Conservation (phyloP, 1,140 invertebrate genomes). For the Microplitis demolitor region DNA sequence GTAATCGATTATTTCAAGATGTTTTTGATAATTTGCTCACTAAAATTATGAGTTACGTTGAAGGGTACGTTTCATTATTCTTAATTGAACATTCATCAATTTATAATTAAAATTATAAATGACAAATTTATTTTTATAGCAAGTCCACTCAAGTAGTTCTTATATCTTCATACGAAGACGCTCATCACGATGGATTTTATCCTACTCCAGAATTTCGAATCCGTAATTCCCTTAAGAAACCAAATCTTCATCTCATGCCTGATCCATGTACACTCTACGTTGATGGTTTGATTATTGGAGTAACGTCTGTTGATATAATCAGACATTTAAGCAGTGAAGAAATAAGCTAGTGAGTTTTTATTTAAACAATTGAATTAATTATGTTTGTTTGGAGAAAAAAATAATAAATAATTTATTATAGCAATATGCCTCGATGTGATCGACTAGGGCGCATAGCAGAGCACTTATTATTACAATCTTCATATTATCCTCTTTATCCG, state of each 20-base stretch:
- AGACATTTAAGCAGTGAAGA: slow-evolving; percentile 81
- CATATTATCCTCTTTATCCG: slow-evolving; percentile 83
- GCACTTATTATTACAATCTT: slow-evolving; percentile 78
- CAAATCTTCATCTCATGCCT: slow-evolving; percentile 69
- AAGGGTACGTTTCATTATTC: slow-evolving; percentile 52
- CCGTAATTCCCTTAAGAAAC: slow-evolving; percentile 51
- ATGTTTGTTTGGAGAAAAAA: slow-evolving; percentile 8
- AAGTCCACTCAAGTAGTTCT: slow-evolving; percentile 73
- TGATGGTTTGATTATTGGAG: slow-evolving; percentile 75
- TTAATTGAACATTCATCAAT: neutral
- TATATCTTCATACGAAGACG: slow-evolving; percentile 77
- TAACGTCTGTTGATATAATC: slow-evolving; percentile 82
- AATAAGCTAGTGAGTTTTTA: slow-evolving; percentile 69
- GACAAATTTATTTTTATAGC: slow-evolving; percentile 54
- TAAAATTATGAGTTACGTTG: slow-evolving; percentile 65
- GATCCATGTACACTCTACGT: slow-evolving; percentile 83
- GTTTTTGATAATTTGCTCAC: slow-evolving; percentile 74
- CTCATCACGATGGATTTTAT: slow-evolving; percentile 77
- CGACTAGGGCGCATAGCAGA: slow-evolving; percentile 73
- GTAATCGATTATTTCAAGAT: slow-evolving; percentile 64
- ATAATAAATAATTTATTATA: slow-evolving; percentile 32
- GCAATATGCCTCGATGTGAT: slow-evolving; percentile 58
- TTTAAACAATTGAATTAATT: neutral
- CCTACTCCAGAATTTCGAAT: slow-evolving; percentile 75
- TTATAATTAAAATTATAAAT: neutral